phyloP scores from a whole-genome alignment of 2,113 vertebrate species.

The Hypocryptadius cinnamomeus region DNA sequence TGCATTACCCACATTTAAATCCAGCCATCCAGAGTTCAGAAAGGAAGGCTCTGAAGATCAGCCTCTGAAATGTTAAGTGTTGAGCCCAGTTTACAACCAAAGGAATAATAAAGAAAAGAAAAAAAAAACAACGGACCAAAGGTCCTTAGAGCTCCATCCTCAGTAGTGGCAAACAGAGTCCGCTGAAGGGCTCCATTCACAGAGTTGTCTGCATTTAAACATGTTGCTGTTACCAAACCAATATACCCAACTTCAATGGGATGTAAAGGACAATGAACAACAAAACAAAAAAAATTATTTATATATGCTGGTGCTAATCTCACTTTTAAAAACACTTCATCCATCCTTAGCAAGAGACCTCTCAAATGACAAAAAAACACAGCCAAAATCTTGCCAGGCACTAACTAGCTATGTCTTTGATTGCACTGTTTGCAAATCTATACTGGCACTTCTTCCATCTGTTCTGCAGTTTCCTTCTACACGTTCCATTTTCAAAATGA shows the following conservation, averaged over 20 bases:
- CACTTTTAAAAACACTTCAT: neutral
- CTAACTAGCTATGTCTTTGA: neutral
- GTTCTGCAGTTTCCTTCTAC: constrained; percentile 30
- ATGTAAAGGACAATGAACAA: neutral
- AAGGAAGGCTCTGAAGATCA: neutral
- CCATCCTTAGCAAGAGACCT: neutral
- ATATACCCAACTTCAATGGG: neutral
- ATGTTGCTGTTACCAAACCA: neutral
- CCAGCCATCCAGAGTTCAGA: neutral
- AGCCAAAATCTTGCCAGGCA: neutral
- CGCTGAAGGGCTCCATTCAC: neutral
- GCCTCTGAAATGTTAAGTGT: neutral
- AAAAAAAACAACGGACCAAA: neutral
- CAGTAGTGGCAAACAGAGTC: neutral
- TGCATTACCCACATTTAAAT: neutral
- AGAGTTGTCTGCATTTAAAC: neutral
- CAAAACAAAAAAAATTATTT: neutral
- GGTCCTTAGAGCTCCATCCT: neutral
- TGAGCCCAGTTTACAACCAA: neutral
- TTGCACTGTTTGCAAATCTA: constrained; percentile 44
- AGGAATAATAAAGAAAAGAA: neutral
- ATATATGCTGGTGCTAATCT: neutral
- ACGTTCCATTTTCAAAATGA: constrained; percentile 21
- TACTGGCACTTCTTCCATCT: constrained; percentile 45
- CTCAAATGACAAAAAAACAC: neutral